Evolutionary conservation across 2,113 vertebrate species (phyloP).

Genomic region (Archilochus colubris): DNA sequence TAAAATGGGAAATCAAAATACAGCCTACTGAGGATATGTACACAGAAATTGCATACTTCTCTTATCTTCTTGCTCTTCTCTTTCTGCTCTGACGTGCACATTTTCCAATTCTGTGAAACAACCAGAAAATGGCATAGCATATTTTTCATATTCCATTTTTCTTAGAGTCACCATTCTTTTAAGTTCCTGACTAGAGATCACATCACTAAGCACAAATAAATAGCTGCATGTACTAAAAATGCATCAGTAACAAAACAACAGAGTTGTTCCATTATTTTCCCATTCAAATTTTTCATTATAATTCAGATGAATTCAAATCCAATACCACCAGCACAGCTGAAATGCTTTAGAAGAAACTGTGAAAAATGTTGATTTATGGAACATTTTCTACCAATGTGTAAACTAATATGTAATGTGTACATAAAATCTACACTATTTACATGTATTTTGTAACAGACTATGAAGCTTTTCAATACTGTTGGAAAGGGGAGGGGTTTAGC

Average conservation of each 20-base stretch:
- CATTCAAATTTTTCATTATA: neutral
- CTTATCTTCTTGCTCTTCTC: neutral
- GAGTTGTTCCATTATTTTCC: neutral
- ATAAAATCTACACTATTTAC: slow-evolving; percentile 35
- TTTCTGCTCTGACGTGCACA: neutral
- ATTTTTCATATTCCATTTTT: slow-evolving; percentile 26
- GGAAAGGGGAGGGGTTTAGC: neutral
- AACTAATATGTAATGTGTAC: neutral
- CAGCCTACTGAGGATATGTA: neutral
- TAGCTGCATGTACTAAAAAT: neutral
- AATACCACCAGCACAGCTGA: neutral
- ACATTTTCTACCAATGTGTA: neutral
- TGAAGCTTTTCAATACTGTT: slow-evolving; percentile 30
- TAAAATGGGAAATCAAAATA: neutral
- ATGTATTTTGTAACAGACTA: slow-evolving; percentile 27
- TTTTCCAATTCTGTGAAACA: slow-evolving; percentile 12
- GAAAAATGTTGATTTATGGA: slow-evolving; percentile 20
- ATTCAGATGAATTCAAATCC: slow-evolving; percentile 35
- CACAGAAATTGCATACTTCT: neutral
- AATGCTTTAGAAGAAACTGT: slow-evolving; percentile 38
- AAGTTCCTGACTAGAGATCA: neutral
- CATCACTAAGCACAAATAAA: neutral
- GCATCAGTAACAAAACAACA: neutral
- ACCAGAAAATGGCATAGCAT: neutral
- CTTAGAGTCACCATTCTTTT: neutral